A percentile compares a stretch with the other conserved stretches of the same genome.
These are phyloP conservation scores for Lepeophtheirus nordmannii DNA, from an alignment of 2,888 invertebrate species.

Conservation along the genomic window DNA sequence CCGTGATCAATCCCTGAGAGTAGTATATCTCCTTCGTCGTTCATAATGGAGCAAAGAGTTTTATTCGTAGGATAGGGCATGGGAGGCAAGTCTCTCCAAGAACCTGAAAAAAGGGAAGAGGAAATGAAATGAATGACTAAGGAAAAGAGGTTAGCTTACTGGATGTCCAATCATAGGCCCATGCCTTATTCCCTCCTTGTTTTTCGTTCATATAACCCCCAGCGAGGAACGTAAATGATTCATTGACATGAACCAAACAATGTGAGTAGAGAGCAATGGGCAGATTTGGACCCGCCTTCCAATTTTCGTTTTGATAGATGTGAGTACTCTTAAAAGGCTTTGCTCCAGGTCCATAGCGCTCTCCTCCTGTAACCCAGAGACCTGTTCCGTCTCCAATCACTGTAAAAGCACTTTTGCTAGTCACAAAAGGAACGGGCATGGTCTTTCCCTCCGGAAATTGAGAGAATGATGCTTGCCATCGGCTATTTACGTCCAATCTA, in stretches of 20 bases:
- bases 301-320: background rate
- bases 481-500: background rate
- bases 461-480: background rate
- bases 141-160: background rate
- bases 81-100: background rate
- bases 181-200: background rate
- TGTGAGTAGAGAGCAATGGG: conserved; percentile 2
- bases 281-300: background rate
- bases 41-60: background rate
- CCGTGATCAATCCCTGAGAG: background rate
- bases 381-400: conserved; percentile 2
- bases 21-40: background rate
- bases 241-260: background rate
- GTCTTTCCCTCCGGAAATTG: background rate
- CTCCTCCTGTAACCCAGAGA: conserved; percentile 3
- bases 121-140: background rate
- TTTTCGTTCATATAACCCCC: background rate
- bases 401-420: background rate
- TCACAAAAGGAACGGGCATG: background rate
- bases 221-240: background rate
- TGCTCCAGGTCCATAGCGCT: background rate
- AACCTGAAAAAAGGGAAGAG: background rate
- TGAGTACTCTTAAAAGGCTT: background rate
- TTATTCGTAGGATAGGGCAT: background rate
- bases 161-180: conserved; percentile 7